Evolutionary conservation across 1,140 invertebrate genomes (phyloP), one percentile per base, ranked within the genome.

Genomic region (Drosophila baimaii): DNA sequence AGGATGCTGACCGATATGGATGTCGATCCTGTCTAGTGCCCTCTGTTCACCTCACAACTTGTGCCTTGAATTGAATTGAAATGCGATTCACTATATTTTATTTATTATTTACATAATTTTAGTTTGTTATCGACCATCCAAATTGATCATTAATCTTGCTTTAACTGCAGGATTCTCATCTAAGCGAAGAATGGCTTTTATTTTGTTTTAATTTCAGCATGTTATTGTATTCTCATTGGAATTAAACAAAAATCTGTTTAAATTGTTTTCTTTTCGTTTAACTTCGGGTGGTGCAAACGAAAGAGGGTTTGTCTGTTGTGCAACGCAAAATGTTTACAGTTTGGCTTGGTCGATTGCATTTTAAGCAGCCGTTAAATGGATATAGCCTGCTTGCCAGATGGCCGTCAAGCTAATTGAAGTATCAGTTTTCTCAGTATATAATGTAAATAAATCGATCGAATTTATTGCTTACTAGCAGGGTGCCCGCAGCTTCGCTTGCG

Each of bases 1-100:
- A 85, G 81, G 8, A 15, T 85, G 27, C 33, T 64, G 19, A n/a
- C 31, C 15, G 64, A 47, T 9, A 86, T 85, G 74, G 64, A 81
- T 0, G 41, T 44, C 13, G 68, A 78, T 49, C 15, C 8, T 9
- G 13, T 0, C 3, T 63, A 62, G 31, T 47, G 19, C 15, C 3
- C 4, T 8, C 13, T n/a, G 5, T 9, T 39, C 15, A n/a, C 8
- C 15, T 9, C 4, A 51, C 3, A 49, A 66, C 35, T 37, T 25
- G 9, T 19, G 31, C 25, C 10, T 23, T 56, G 41, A n/a, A 19
- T 23, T 13, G 3, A n/a, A 33, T 61, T 12, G 57, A 31, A 31
- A 31, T 12, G 1, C 2, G 19, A 7, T 39, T 15, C 3, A 49
- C 25, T 6, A 12, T 49, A 12, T 29, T 29, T 17, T 49, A 49